Base-by-base conservation (phyloP, 2,113 vertebrate genomes). In the Solea solea region DNA sequence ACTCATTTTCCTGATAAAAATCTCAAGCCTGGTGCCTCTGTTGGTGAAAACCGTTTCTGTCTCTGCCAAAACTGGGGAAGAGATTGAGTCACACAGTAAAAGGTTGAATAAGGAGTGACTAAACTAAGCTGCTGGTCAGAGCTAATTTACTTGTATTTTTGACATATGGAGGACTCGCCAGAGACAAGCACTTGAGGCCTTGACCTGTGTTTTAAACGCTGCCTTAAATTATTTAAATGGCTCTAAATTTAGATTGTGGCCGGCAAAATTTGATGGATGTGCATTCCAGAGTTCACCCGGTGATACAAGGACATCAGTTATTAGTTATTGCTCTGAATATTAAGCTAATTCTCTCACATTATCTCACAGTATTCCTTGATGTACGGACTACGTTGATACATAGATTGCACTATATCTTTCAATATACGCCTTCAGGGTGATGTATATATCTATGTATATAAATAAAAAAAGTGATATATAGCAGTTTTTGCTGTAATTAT, bases 221-320 rank as follows among this genome's bases (percentile, higher is more conserved):
- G 64, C 39, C 53, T 58, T 64, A 67, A 80, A 70, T 72, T 21
- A 85, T 75, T 51, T 12, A 34, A 82, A 81, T 62, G 45, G 64
- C 42, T 70, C 67, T 65, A 34, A 21, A 74, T 83, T 83, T 79
- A 70, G 72, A 86, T 44, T 59, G n/a, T 54, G 54, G 44, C 40
- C 34, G 21, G 44, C 74, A 53, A 48, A 69, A 69, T 50, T 14
- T 82, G 77, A 80, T 72, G 11, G 11, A 83, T 74, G 25, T 25
- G 34, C 69, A 63, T 75, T 86, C 73, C 70, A 71, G 27, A 54
- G 49, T 67, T 73, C 49, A 61, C 28, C 68, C 45, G 16, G 15
- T 52, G 41, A 62, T 49, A 58, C 9, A 60, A 45, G 4, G 15
- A 55, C 52, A 49, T 69, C 11, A 54, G 40, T 42, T 25, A 42